Evolutionary conservation across 2,888 invertebrate species (phyloP).

Genomic region (Latrodectus elegans): DNA sequence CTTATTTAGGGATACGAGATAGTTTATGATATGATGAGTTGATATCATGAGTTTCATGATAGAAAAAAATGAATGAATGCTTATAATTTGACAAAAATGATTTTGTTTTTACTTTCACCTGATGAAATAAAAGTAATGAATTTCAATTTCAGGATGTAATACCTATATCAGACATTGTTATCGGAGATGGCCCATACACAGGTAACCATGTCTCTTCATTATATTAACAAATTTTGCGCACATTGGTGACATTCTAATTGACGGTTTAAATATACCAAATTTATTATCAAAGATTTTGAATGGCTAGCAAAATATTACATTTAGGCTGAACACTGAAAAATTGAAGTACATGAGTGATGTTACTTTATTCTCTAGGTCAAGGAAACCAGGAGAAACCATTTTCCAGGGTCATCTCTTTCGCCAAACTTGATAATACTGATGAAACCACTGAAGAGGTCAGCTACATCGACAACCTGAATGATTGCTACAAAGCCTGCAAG

Average conservation of each 20-base stretch:
- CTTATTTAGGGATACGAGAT: too few relatives aligned
- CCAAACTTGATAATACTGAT: neutral
- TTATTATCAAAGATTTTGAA: too few relatives aligned
- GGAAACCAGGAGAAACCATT: conserved; percentile 43
- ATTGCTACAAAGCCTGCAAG: conserved; percentile 58
- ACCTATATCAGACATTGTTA: conserved; percentile 15
- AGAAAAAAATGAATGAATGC: too few relatives aligned
- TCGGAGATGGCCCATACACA: conserved; percentile 51
- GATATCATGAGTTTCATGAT: too few relatives aligned
- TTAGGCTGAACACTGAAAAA: too few relatives aligned
- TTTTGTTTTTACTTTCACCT: too few relatives aligned
- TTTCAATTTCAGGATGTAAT: conserved; percentile 17
- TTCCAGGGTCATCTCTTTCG: conserved; percentile 4
- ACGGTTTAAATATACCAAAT: too few relatives aligned
- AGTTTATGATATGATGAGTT: too few relatives aligned
- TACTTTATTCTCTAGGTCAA: neutral
- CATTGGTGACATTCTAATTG: neutral
- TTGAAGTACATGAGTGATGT: too few relatives aligned
- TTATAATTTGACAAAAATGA: too few relatives aligned
- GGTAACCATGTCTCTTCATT: conserved; percentile 13
- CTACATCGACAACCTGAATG: conserved; percentile 18
- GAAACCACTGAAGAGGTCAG: neutral
- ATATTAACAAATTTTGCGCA: neutral
- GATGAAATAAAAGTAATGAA: too few relatives aligned
- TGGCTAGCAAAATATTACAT: too few relatives aligned